A percentile compares a stretch with the other conserved stretches of the same genome.
phyloP scores from a whole-genome alignment of 2,797 vertebrate genomes.

The Emydoidea blandingii region DNA sequence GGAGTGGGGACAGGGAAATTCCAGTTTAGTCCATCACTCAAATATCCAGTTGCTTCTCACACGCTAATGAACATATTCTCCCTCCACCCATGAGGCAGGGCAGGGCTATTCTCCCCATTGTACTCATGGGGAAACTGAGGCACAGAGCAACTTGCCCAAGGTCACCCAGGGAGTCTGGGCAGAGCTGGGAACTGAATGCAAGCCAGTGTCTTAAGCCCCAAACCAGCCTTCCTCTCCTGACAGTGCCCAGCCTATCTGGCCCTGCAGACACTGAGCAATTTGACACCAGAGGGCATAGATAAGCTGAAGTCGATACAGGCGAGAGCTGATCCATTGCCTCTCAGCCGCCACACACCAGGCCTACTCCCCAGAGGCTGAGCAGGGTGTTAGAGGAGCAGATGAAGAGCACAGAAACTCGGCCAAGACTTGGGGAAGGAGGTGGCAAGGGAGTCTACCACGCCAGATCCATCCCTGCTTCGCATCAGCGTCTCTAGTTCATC shows the following conservation, averaged over 20 bases:
- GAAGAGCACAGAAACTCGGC: not conserved
- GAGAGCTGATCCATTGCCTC: not conserved
- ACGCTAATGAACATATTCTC: not conserved
- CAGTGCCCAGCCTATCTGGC: not conserved
- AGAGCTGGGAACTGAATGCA: accelerated
- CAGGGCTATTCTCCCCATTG: not conserved
- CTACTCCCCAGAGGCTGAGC: not conserved
- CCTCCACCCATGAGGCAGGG: not conserved
- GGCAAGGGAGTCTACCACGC: accelerated
- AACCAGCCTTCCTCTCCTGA: not conserved
- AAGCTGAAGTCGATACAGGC: not conserved
- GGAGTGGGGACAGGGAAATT: not conserved
- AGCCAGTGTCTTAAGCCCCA: not conserved
- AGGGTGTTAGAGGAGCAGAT: not conserved
- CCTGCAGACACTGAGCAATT: not conserved
- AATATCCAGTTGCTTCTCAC: not conserved
- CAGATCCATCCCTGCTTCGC: accelerated
- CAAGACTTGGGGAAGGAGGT: accelerated
- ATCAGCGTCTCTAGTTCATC: accelerated
- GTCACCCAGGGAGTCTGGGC: accelerated
- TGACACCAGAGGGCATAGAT: not conserved
- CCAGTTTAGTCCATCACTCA: not conserved
- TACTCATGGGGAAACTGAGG: not conserved
- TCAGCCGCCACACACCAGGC: not conserved
- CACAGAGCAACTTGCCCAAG: accelerated